phyloP scores from a whole-genome alignment of 2,797 vertebrate species.

The Enteromius trimaculatus region DNA sequence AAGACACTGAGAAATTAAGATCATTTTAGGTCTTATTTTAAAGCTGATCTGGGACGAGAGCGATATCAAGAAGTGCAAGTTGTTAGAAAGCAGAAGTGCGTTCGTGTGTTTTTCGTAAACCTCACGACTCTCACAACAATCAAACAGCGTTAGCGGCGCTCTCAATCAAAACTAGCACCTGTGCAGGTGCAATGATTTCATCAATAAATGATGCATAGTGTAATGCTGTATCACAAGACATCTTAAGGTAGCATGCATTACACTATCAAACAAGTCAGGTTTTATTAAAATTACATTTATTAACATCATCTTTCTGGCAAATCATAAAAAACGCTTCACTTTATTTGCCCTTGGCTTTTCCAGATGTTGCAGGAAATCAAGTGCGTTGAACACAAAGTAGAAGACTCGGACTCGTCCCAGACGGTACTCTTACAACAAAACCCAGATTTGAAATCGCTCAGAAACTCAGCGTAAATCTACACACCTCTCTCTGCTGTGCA shows the following conservation, averaged over 20 bases:
- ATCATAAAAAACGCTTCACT: rapidly evolving
- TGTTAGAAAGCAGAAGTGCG: neutral
- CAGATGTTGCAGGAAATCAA: neutral
- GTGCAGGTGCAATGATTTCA: neutral
- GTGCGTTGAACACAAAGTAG: neutral
- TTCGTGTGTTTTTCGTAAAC: neutral
- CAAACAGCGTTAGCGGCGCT: neutral
- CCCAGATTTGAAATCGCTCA: neutral
- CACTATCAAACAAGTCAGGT: neutral
- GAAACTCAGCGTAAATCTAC: conserved; percentile 61
- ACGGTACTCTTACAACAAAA: neutral
- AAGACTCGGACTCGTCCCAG: too few species aligned
- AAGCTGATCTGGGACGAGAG: neutral
- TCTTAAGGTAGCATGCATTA: neutral
- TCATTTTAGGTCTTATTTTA: neutral
- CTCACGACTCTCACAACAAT: neutral
- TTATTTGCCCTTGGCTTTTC: neutral
- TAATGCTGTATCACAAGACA: neutral
- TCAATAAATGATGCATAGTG: neutral
- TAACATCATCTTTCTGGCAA: neutral
- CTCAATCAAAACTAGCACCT: neutral
- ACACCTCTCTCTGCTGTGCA: conserved; percentile 83
- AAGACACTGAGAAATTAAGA: neutral
- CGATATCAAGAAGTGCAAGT: too few species aligned
- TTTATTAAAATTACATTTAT: neutral